Evolutionary conservation across 2,113 vertebrate genomes (phyloP).

Genomic region (Pholis gunnellus): DNA sequence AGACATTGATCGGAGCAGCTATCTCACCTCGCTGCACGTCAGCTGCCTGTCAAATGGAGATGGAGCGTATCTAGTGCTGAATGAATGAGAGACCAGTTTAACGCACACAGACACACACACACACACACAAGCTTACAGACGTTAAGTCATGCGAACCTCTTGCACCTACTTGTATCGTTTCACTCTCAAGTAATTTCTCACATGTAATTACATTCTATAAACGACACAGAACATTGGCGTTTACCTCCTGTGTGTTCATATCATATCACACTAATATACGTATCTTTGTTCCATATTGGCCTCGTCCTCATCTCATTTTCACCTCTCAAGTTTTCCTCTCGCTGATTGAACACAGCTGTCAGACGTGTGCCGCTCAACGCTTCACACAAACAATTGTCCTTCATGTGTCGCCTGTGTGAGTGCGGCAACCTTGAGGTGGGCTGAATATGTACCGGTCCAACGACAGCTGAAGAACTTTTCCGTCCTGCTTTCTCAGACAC

Average conservation of each 20-base stretch:
- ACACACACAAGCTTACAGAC: background rate
- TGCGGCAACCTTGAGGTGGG: conserved; percentile 55
- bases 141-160: background rate
- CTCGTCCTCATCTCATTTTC: conserved; percentile 70
- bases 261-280: background rate
- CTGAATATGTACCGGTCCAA: conserved; percentile 18
- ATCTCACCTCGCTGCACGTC: conserved; percentile 69
- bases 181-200: conserved; percentile 15
- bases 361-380: conserved; percentile 38
- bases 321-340: conserved; percentile 59
- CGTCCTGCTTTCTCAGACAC: conserved; percentile 10
- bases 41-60: conserved; percentile 72
- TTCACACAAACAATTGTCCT: conserved; percentile 61
- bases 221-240: background rate
- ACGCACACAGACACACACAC: conserved; percentile 3
- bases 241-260: conserved; percentile 29
- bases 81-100: conserved; percentile 53
- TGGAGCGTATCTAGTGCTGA: conserved; percentile 64
- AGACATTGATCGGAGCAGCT: conserved; percentile 75
- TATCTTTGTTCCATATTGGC: conserved; percentile 37
- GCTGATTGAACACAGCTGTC: conserved; percentile 66
- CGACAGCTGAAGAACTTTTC: conserved; percentile 38
- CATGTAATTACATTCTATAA: conserved; percentile 21
- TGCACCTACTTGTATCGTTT: background rate
- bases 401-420: conserved; percentile 36